Evolutionary conservation across 2,797 vertebrate genomes (phyloP).

Genomic region (Protonibea diacanthus): DNA sequence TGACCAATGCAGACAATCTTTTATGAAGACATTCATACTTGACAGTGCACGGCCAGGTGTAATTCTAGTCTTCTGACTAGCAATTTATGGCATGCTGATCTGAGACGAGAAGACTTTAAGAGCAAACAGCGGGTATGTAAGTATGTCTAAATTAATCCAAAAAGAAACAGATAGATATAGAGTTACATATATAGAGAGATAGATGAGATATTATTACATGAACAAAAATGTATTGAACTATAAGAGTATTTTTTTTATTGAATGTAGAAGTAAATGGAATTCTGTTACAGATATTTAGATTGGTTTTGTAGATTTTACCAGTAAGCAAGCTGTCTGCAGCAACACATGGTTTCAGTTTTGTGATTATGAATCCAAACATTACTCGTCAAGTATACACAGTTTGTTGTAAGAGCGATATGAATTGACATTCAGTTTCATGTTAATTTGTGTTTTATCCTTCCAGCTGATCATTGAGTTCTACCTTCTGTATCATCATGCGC

Average conservation of each 20-base stretch:
- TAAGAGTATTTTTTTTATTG: too few species aligned
- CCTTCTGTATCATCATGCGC: neutral
- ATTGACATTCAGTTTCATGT: neutral
- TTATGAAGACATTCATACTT: too few species aligned
- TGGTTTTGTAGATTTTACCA: neutral
- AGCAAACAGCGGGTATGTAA: neutral
- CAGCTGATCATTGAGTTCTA: neutral
- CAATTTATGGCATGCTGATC: neutral
- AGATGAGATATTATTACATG: too few species aligned
- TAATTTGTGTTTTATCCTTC: neutral
- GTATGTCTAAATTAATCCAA: neutral
- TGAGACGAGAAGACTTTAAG: neutral
- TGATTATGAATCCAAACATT: neutral
- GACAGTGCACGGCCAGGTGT: too few species aligned
- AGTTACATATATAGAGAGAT: too few species aligned
- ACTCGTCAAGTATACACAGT: too few species aligned
- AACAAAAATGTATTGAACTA: too few species aligned
- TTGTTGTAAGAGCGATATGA: neutral
- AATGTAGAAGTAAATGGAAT: too few species aligned
- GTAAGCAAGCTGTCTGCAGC: neutral
- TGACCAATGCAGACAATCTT: too few species aligned
- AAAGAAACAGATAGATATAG: too few species aligned
- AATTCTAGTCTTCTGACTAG: neutral
- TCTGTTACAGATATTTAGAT: too few species aligned
- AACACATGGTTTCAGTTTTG: neutral